A percentile compares a stretch with the other conserved stretches of the same genome.
These are phyloP conservation scores for Aurelia sp. DNA, from an alignment of 30 jellyfish, hydroid and myxozoan genomes.

Conservation along the genomic window DNA sequence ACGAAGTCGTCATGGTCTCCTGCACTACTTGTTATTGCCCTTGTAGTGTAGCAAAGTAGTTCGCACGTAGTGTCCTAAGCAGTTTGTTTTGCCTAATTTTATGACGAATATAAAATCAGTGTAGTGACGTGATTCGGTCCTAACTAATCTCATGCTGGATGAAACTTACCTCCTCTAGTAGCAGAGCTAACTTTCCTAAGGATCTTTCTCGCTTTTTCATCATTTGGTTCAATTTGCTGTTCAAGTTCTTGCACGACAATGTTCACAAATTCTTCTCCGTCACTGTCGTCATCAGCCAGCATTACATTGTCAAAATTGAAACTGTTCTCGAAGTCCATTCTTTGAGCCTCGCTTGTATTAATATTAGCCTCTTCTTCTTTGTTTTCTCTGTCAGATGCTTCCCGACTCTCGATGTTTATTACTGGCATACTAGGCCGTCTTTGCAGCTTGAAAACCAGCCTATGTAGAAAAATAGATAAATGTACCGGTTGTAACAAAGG, in stretches of 20 bases:
- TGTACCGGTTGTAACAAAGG: too few relatives aligned
- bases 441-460: conserved; percentile 84
- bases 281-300: conserved; percentile 91
- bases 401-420: conserved; percentile 17
- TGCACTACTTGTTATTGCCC: too few relatives aligned
- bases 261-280: conserved; percentile 96
- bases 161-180: conserved; percentile 7
- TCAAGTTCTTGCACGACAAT: conserved; percentile 90
- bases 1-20: too few relatives aligned
- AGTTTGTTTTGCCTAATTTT: too few relatives aligned
- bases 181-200: conserved; percentile 69
- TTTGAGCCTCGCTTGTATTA: conserved; percentile 7
- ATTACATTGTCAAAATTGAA: conserved; percentile 73
- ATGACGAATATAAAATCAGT: too few relatives aligned
- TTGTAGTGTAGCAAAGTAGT: too few relatives aligned
- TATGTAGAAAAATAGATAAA: not conserved
- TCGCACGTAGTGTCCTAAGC: too few relatives aligned
- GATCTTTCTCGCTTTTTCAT: conserved; percentile 60
- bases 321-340: conserved; percentile 46
- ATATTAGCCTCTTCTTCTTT: conserved; percentile 43
- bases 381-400: conserved; percentile 53
- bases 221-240: conserved; percentile 67
- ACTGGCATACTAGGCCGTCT: conserved; percentile 80
- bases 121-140: too few relatives aligned
- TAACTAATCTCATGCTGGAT: too few relatives aligned